Conservation (phyloP, 2,797 vertebrate species). For the Cephalopachus bancanus region DNA sequence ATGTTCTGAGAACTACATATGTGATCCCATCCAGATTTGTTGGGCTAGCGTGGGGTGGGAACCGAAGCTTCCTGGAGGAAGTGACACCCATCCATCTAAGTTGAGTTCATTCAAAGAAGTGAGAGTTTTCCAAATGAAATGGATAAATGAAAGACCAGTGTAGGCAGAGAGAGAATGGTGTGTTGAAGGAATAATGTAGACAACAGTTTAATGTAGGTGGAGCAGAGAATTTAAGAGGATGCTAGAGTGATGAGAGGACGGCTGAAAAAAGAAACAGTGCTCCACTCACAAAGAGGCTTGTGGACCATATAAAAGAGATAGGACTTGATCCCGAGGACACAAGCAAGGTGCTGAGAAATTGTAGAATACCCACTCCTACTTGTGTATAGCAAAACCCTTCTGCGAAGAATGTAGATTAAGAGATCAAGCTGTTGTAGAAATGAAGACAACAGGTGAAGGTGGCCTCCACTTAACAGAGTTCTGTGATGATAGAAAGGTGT, state of each 20-base stretch:
- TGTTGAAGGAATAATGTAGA: background rate
- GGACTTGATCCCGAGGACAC: background rate
- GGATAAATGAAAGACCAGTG: background rate
- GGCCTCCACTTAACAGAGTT: background rate
- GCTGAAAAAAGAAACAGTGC: background rate
- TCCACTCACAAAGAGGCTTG: background rate
- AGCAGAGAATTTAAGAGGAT: background rate
- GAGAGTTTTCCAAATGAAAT: background rate
- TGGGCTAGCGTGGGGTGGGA: background rate
- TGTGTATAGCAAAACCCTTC: background rate
- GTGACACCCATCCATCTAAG: background rate
- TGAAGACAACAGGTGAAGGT: background rate
- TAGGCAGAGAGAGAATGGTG: background rate
- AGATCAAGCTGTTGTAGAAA: background rate
- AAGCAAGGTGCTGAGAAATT: background rate
- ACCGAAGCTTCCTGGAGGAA: background rate
- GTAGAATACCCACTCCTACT: background rate
- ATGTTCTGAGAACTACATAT: background rate
- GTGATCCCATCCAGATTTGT: background rate
- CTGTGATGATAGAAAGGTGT: background rate
- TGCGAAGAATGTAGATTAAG: background rate
- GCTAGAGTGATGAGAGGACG: background rate
- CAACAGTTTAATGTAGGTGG: background rate
- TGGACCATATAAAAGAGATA: background rate
- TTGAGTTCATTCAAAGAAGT: constrained; percentile 18